Percentiles rank a stretch among this genome's conserved stretches.
These are phyloP conservation scores for Pontoporia blainvillei DNA, from an alignment of 2,113 vertebrate species.

Conservation along the genomic window DNA sequence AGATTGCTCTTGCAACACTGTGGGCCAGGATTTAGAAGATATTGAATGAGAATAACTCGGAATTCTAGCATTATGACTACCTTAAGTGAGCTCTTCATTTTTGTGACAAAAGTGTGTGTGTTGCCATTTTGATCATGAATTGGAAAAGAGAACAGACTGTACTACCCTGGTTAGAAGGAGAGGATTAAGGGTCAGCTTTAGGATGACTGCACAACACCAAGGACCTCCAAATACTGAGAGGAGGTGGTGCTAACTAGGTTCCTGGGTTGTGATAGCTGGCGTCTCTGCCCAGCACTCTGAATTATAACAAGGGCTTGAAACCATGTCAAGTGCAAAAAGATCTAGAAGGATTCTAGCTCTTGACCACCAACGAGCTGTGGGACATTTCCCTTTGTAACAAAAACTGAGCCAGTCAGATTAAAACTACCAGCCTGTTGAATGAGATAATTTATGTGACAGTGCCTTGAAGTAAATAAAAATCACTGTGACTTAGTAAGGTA, in stretches of 20 bases:
- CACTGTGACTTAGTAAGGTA: slow-evolving; percentile 20
- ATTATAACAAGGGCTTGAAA: neutral
- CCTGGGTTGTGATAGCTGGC: neutral
- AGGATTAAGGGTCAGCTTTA: neutral
- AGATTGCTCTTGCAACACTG: neutral
- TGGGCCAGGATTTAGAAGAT: neutral
- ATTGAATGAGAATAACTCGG: neutral
- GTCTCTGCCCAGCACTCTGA: neutral
- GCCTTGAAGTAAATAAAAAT: slow-evolving; percentile 53
- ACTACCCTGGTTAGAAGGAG: neutral
- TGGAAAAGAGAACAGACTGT: neutral
- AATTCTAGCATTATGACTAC: neutral
- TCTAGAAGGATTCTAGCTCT: neutral
- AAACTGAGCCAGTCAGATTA: slow-evolving; percentile 36
- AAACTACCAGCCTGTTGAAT: slow-evolving; percentile 22
- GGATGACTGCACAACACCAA: neutral
- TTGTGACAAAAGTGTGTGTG: neutral
- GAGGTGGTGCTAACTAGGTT: neutral
- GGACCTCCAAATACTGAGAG: neutral
- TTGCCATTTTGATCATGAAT: neutral
- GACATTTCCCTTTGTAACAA: slow-evolving; percentile 10
- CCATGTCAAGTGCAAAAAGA: neutral
- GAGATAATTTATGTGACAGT: slow-evolving; percentile 37
- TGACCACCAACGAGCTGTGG: neutral
- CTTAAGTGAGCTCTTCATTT: neutral